phyloP scores from a whole-genome alignment of 2,888 invertebrate species.

The Chymomyza caudatula region DNA sequence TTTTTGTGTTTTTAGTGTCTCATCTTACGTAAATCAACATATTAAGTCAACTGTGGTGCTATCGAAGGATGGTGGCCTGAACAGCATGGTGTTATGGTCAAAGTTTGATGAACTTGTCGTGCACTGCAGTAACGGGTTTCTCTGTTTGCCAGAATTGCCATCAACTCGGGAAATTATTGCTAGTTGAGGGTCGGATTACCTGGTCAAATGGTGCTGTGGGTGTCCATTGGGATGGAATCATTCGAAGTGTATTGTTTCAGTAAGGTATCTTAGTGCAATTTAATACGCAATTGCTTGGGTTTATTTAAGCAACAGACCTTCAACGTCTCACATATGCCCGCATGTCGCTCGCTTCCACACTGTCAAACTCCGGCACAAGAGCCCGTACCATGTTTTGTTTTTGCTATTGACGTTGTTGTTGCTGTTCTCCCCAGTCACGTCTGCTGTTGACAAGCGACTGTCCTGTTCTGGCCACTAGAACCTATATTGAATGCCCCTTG shows the following conservation, averaged over 20 bases:
- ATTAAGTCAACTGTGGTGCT: constrained; percentile 23
- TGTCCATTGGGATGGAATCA: neutral
- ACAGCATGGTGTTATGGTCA: neutral
- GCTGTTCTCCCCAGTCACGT: constrained; percentile 56
- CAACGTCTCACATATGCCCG: constrained; percentile 9
- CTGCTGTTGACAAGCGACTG: constrained; percentile 68
- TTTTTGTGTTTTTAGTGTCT: constrained; percentile 37
- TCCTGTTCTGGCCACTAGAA: constrained; percentile 45
- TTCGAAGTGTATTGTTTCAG: neutral
- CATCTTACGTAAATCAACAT: constrained; percentile 58
- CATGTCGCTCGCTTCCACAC: neutral
- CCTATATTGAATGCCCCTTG: constrained; percentile 59
- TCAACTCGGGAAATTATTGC: neutral
- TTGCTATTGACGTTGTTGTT: constrained; percentile 29
- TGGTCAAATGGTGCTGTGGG: neutral
- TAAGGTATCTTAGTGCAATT: constrained; percentile 48
- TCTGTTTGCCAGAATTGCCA: neutral
- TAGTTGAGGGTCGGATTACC: neutral
- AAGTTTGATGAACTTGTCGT: constrained; percentile 3
- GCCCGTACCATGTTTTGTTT: constrained; percentile 49
- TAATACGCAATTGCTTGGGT: constrained; percentile 61
- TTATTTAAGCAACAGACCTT: constrained; percentile 47
- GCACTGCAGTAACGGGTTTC: neutral
- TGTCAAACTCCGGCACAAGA: constrained; percentile 13
- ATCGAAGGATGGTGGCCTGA: no score